phyloP scores from a whole-genome alignment of 2,113 vertebrate genomes.

The Carassius carassius region DNA sequence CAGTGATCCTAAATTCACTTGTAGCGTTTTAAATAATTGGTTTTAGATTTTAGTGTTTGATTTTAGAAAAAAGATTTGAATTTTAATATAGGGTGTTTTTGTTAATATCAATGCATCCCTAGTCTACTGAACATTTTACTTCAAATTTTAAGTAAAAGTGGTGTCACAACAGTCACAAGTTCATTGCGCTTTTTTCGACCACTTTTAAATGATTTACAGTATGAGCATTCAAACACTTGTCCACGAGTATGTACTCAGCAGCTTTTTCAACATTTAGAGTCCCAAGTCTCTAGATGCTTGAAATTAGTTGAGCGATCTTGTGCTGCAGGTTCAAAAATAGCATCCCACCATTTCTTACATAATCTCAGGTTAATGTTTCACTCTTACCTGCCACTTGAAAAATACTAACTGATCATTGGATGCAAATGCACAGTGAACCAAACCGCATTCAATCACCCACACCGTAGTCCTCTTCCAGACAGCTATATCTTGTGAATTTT shows the following conservation, averaged over 20 bases:
- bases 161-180: background rate
- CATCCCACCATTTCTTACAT: conserved; percentile 29
- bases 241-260: conserved; percentile 5
- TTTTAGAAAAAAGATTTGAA: background rate
- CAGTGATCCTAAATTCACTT: background rate
- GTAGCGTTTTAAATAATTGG: background rate
- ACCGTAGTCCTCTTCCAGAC: conserved; percentile 13
- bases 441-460: conserved; percentile 14
- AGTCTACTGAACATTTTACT: background rate
- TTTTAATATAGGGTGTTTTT: background rate
- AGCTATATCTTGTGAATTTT: background rate
- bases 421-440: background rate
- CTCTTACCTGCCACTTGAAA: conserved; percentile 21
- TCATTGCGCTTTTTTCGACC: background rate
- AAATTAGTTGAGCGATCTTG: conserved; percentile 29
- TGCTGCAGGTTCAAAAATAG: conserved; percentile 32
- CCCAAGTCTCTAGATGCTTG: conserved; percentile 37
- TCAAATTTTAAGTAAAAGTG: background rate
- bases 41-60: background rate
- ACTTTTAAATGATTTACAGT: conserved; percentile 7
- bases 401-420: conserved; percentile 25
- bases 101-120: background rate
- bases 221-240: conserved; percentile 1
- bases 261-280: conserved; percentile 30
- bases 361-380: conserved; percentile 38